A percentile compares a stretch with the other conserved stretches of the same genome.
Evolutionary conservation across 1,140 invertebrate species (phyloP).

Genomic region (Probaryconus sp.): DNA sequence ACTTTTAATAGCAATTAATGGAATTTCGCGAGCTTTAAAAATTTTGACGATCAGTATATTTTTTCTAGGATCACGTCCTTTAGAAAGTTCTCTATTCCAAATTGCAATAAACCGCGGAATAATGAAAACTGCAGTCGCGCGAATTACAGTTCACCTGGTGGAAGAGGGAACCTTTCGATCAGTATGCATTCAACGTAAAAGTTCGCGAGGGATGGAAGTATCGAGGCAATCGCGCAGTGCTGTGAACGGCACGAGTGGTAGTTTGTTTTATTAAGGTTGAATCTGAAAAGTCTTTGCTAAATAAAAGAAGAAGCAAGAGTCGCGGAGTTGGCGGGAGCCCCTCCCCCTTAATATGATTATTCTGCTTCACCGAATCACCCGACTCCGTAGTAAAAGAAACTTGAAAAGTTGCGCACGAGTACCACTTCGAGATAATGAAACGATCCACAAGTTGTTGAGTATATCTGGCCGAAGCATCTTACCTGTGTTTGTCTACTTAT

Average conservation of each 20-base stretch:
- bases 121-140: too few relatives aligned
- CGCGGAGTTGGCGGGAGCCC: constrained; percentile 13
- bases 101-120: too few relatives aligned
- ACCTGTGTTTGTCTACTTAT: constrained; percentile 25
- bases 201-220: constrained; percentile 44
- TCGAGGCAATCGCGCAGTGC: constrained; percentile 15
- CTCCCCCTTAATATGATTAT: constrained; percentile 70
- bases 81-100: too few relatives aligned
- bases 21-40: too few relatives aligned
- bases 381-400: constrained; percentile 66
- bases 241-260: constrained; percentile 4
- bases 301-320: constrained; percentile 31
- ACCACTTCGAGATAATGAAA: constrained; percentile 73
- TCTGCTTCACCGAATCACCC: constrained; percentile 64
- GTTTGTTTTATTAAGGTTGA: constrained; percentile 35
- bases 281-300: constrained; percentile 26
- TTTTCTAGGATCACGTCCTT: too few relatives aligned
- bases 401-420: constrained; percentile 68
- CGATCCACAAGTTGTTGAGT: constrained; percentile 73
- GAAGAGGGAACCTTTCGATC: background rate
- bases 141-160: too few relatives aligned
- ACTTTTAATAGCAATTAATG: too few relatives aligned
- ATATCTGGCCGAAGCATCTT: constrained; percentile 24
- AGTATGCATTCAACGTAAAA: constrained; percentile 9
- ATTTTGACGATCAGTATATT: too few relatives aligned